Evolutionary conservation across 2,888 invertebrate species (phyloP).

Genomic region (Drosophila maculinotata): DNA sequence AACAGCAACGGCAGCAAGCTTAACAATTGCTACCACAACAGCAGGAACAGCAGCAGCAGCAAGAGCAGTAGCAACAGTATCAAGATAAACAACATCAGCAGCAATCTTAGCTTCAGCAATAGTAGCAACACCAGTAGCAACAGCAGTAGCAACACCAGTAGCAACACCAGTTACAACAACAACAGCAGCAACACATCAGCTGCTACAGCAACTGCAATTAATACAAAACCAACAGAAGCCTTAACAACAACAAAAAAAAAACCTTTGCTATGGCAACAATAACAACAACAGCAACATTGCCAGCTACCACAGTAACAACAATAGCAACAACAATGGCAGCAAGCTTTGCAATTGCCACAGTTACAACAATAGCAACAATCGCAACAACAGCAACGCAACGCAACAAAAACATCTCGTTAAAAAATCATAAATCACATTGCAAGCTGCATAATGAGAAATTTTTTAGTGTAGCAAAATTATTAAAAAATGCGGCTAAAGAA

Average conservation of each 20-base stretch:
- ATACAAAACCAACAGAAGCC: too few relatives aligned
- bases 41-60: background rate
- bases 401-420: conserved; percentile 67
- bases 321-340: background rate
- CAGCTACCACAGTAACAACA: background rate
- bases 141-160: background rate
- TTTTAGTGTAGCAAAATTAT: conserved; percentile 31
- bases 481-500: conserved; percentile 22
- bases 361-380: background rate
- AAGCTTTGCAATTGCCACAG: background rate
- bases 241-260: too few relatives aligned
- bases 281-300: background rate
- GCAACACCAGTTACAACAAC: background rate
- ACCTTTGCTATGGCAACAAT: background rate
- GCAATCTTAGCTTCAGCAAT: background rate
- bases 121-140: too few relatives aligned
- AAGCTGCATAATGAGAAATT: conserved; percentile 55
- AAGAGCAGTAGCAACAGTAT: background rate
- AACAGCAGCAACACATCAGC: too few relatives aligned
- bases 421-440: conserved; percentile 74
- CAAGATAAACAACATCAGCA: too few relatives aligned
- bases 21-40: too few relatives aligned
- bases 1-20: background rate
- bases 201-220: too few relatives aligned
- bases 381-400: background rate